Evolutionary conservation across 1,140 invertebrate genomes (phyloP).

Genomic region (Zelostemma sp.): DNA sequence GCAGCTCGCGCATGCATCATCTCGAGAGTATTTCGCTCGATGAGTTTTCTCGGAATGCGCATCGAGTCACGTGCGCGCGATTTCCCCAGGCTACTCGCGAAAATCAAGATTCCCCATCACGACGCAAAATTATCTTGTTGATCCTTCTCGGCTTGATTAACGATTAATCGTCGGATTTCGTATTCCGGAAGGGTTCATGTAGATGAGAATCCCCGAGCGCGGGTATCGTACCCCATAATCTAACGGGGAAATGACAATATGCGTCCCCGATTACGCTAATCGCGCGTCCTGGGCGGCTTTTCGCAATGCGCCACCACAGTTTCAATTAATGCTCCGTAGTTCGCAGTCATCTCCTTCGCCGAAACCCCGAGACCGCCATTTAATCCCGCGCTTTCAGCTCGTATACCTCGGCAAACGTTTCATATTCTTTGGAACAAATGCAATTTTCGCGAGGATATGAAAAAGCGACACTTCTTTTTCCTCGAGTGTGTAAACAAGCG

Average conservation of each 20-base stretch:
- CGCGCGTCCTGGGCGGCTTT: constrained; percentile 45
- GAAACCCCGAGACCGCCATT: too few relatives aligned
- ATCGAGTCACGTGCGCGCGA: constrained; percentile 36
- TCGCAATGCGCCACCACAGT: constrained; percentile 44
- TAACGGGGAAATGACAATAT: constrained; percentile 58
- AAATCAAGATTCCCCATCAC: too few relatives aligned
- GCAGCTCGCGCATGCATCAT: constrained; percentile 38
- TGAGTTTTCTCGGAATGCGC: constrained; percentile 37
- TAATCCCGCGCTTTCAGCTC: background rate
- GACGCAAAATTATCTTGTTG: too few relatives aligned
- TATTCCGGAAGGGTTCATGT: background rate
- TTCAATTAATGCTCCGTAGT: constrained; percentile 45
- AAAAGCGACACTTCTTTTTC: constrained; percentile 23
- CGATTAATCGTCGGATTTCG: background rate
- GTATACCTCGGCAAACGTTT: background rate
- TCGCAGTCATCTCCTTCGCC: background rate
- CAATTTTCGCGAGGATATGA: constrained; percentile 7
- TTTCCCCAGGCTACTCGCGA: too few relatives aligned
- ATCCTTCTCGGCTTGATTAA: too few relatives aligned
- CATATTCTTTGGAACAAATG: constrained; percentile 1
- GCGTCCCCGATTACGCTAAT: constrained; percentile 60
- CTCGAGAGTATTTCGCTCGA: constrained; percentile 26
- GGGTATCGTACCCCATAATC: constrained; percentile 43
- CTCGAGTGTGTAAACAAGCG: constrained; percentile 37
- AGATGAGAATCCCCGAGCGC: too few relatives aligned